Percentiles rank a stretch among this genome's conserved stretches.
Conservation (phyloP, 2,113 vertebrate species). For the Epinephelus fuscoguttatus region DNA sequence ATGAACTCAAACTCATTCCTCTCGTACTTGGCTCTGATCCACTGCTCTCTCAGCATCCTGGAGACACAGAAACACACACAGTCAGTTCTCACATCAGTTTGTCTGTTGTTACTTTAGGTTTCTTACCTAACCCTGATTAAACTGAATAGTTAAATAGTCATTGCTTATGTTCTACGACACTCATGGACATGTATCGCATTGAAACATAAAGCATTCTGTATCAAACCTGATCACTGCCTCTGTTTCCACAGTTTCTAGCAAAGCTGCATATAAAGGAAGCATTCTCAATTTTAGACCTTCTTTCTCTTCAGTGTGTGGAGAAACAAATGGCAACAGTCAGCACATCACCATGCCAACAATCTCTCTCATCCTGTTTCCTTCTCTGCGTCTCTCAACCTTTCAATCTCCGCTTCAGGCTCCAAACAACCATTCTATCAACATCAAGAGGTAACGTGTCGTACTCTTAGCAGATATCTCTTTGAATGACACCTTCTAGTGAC, state of each 20-base stretch:
- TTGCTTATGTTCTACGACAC: neutral
- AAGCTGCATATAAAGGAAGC: neutral
- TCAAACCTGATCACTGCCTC: neutral
- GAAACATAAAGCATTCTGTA: too few relatives aligned
- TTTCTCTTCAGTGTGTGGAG: conserved; percentile 23
- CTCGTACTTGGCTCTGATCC: conserved; percentile 97
- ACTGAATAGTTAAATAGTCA: conserved; percentile 8
- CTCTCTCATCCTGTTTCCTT: conserved; percentile 36
- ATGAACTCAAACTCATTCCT: conserved; percentile 93
- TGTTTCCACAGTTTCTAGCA: neutral
- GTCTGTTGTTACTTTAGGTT: neutral
- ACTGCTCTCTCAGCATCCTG: conserved; percentile 95
- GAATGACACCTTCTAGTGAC: conserved; percentile 17
- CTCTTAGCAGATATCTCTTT: neutral
- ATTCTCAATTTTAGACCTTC: conserved; percentile 9
- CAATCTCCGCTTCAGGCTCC: conserved; percentile 15
- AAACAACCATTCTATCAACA: neutral
- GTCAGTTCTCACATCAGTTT: conserved; percentile 28
- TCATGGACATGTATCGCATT: too few relatives aligned
- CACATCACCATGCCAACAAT: conserved; percentile 67
- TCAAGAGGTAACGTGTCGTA: neutral
- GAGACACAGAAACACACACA: conserved; percentile 43
- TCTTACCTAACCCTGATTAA: neutral
- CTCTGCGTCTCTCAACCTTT: conserved; percentile 24
- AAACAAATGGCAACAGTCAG: conserved; percentile 33